A percentile compares a stretch with the other conserved stretches of the same genome.
Evolutionary conservation across 1,140 invertebrate species (phyloP).

Genomic region (Bombus superbus): DNA sequence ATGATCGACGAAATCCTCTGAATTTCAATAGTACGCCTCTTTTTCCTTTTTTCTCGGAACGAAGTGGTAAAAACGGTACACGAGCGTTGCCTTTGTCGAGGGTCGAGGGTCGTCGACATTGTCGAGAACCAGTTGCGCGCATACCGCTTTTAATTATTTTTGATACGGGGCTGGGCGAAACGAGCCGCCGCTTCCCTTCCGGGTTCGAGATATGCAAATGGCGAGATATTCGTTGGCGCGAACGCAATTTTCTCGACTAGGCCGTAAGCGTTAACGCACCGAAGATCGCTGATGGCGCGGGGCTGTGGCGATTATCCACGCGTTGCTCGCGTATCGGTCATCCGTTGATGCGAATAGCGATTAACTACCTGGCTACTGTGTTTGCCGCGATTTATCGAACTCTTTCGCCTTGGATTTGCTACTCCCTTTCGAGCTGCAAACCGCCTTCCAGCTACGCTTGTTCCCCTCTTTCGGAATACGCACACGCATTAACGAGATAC

Average conservation of each 20-base stretch:
- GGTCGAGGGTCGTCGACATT: not conserved
- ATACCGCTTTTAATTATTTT: not conserved
- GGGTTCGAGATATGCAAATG: slow-evolving; percentile 46
- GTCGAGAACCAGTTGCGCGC: not conserved
- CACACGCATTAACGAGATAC: slow-evolving; percentile 20
- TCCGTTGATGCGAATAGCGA: slow-evolving; percentile 3
- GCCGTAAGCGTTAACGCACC: not conserved
- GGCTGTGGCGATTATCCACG: not conserved
- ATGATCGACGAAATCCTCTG: too few relatives aligned
- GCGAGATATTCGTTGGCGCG: not conserved
- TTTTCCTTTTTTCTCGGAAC: not conserved
- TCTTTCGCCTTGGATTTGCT: too few relatives aligned
- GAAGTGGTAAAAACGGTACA: not conserved
- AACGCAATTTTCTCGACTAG: not conserved
- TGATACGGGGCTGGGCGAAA: not conserved
- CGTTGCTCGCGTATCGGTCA: not conserved
- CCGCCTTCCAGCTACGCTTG: not conserved
- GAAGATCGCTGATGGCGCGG: not conserved
- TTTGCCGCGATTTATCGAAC: not conserved
- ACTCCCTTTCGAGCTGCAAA: too few relatives aligned
- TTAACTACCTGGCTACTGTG: not conserved
- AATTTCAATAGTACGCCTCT: too few relatives aligned
- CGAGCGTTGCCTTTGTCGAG: not conserved
- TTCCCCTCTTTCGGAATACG: slow-evolving; percentile 3
- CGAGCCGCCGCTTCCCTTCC: slow-evolving; percentile 20